These are phyloP conservation scores for Choristoneura rosaceana DNA, from an alignment of 2,888 invertebrate genomes.

Conservation along the genomic window DNA sequence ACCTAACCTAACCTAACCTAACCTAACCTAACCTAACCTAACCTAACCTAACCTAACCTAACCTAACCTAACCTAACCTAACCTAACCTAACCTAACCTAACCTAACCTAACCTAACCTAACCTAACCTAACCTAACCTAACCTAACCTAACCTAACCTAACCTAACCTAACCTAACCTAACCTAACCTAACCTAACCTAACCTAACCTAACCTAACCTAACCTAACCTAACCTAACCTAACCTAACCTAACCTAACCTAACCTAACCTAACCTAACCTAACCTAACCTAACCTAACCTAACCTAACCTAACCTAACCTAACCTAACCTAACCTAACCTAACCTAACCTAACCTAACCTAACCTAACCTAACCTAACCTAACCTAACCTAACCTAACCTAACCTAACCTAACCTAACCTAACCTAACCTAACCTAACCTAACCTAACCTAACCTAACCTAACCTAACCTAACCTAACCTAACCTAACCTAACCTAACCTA, in stretches of 20 bases:
- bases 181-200: conserved; percentile 37
- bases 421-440: too few relatives aligned
- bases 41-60: conserved; percentile 49
- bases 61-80: conserved; percentile 47
- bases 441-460: too few relatives aligned
- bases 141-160: conserved; percentile 22
- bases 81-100: conserved; percentile 44
- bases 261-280: conserved; percentile 20
- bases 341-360: too few relatives aligned
- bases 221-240: conserved; percentile 35
- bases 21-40: conserved; percentile 47
- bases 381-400: too few relatives aligned
- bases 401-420: too few relatives aligned
- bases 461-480: too few relatives aligned
- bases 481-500: too few relatives aligned
- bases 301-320: conserved; percentile 19
- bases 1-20: conserved; percentile 46
- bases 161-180: conserved; percentile 18
- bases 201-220: conserved; percentile 39
- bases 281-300: conserved; percentile 17
- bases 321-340: too few relatives aligned
- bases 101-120: conserved; percentile 14
- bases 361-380: too few relatives aligned
- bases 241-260: conserved; percentile 19
- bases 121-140: conserved; percentile 16